Evolutionary conservation across 2,888 invertebrate species (phyloP), one percentile per base, ranked within the genome.

Genomic region (Drosophila rellima): DNA sequence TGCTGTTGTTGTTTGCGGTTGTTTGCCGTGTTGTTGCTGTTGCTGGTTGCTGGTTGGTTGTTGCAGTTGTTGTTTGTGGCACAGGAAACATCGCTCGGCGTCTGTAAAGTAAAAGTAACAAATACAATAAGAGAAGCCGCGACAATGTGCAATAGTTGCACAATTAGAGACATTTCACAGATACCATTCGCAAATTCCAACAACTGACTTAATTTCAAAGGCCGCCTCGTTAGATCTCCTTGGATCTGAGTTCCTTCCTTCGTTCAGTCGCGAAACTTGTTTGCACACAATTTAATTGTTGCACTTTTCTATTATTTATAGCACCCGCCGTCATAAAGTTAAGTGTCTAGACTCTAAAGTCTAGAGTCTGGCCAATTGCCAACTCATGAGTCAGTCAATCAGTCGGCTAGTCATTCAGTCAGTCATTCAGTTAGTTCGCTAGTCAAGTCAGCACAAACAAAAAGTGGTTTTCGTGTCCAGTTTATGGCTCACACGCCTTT

Each of bases 131-230:
- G 59, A 64, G 68, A 72, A 70, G 64, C 74, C 67, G 74, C 70
- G 55, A 81, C 82, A 80, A 80, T 80, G 64, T 54, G 76, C 80
- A 64, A 74, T 61, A 55, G 79, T 80, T 80, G 75, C 72, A 82
- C 88, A 84, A 85, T 84, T 84, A 87, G 76, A 78, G 70, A 80
- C 78, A 88, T 84, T 82, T 78, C 67, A 42, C 57, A 74, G 54
- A 87, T 84, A 69, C 78, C 82, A 76, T 62, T 78, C 23, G 47
- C 52, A 33, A 74, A 86, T 86, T 78, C 86, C 86, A 86, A 65
- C 77, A 77, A 70, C 54, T 64, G 67, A 42, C 79, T 59, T 66
- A 60, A 71, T 68, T 75, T 57, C 62, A 64, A 59, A 55, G 42
- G 13, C 42, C 3, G 42, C 13, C n/a, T 23, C 20, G 20, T 40